Conservation (phyloP, 2,888 invertebrate species). For the Cancer borealis region DNA sequence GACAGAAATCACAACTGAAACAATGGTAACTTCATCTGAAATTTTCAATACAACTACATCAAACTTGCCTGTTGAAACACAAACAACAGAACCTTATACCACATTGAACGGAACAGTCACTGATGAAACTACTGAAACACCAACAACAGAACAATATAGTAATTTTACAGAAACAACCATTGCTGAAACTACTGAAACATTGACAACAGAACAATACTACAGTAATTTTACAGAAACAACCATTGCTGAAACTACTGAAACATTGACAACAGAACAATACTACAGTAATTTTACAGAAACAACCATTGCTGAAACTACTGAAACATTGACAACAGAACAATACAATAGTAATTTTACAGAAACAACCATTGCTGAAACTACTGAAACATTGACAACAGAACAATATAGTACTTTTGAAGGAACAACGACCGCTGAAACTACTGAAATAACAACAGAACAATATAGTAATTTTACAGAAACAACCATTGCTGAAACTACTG, state of each 20-base stretch:
- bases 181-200: neutral
- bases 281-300: neutral
- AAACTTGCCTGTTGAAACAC: neutral
- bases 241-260: neutral
- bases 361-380: neutral
- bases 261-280: neutral
- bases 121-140: neutral
- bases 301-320: neutral
- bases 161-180: neutral
- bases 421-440: neutral
- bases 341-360: neutral
- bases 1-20: constrained; percentile 8
- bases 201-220: neutral
- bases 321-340: neutral
- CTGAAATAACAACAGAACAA: neutral
- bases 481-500: neutral
- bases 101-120: neutral
- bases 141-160: neutral
- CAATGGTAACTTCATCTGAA: neutral
- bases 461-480: neutral
- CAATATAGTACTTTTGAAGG: neutral
- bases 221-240: neutral
- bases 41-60: neutral
- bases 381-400: neutral
- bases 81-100: neutral